Percentiles rank a stretch among this genome's conserved stretches.
These are phyloP conservation scores for Yponomeuta plumbellus DNA, from an alignment of 2,888 invertebrate genomes.

Conservation along the genomic window DNA sequence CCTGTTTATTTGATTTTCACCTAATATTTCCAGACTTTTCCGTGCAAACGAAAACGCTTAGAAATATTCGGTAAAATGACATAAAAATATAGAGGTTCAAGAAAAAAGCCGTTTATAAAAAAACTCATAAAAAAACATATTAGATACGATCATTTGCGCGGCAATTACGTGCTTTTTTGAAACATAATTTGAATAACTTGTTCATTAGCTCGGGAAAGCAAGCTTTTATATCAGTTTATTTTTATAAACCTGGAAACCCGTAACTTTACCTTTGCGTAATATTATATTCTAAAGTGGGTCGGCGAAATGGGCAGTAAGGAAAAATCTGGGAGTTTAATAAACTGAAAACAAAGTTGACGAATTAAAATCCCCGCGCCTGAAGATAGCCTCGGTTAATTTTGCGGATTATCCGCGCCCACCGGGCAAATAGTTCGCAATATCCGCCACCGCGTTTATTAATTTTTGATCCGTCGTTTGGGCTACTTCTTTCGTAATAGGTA, in stretches of 20 bases:
- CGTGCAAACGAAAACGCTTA: too few species aligned
- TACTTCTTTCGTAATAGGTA: not conserved
- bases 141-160: too few species aligned
- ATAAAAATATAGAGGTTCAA: too few species aligned
- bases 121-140: too few species aligned
- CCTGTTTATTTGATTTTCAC: too few species aligned
- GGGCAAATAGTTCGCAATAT: not conserved
- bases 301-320: not conserved
- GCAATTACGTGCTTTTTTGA: too few species aligned
- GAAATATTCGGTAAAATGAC: too few species aligned
- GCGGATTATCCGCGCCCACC: conserved; percentile 32
- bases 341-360: conserved; percentile 40
- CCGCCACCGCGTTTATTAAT: not conserved
- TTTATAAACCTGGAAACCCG: not conserved
- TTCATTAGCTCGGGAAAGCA: too few species aligned
- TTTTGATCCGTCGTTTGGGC: not conserved
- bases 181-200: too few species aligned
- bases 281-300: not conserved
- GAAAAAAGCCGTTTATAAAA: too few species aligned
- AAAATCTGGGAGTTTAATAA: conserved; percentile 36
- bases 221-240: not conserved
- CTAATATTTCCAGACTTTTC: too few species aligned
- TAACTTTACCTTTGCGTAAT: not conserved
- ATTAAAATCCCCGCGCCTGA: conserved; percentile 42
- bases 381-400: conserved; percentile 40